Evolutionary conservation across 1,140 invertebrate species (phyloP).

Genomic region (Linepithema humile): DNA sequence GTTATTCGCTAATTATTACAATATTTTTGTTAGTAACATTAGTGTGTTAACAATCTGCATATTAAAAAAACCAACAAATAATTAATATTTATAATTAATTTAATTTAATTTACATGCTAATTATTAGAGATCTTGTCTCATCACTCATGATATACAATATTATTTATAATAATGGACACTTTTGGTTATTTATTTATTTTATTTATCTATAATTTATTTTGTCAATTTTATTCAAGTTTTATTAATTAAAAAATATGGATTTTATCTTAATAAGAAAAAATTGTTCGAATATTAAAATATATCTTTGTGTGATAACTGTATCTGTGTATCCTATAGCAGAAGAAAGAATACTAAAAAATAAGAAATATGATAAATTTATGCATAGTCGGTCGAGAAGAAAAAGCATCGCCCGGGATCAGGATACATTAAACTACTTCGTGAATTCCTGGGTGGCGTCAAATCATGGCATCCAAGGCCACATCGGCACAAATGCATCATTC

Average conservation of each 20-base stretch:
- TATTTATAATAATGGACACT: conserved; percentile 7
- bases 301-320: no score
- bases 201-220: no score
- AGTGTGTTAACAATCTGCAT: no score
- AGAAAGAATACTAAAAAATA: not conserved
- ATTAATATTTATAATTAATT: conserved; percentile 24
- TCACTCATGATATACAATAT: no score
- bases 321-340: not conserved
- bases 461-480: not conserved
- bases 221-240: no score
- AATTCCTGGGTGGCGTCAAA: conserved; percentile 23
- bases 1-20: no score
- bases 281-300: not conserved
- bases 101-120: not conserved
- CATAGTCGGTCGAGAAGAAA: not conserved
- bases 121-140: not conserved
- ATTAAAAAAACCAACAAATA: no score
- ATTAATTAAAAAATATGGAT: no score
- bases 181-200: not conserved
- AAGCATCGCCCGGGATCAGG: not conserved
- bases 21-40: no score
- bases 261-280: not conserved
- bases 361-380: not conserved
- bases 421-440: conserved; percentile 23
- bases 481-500: not conserved